Base-by-base conservation (phyloP, 2,888 invertebrate genomes). In the Ptilodon capucinus region DNA sequence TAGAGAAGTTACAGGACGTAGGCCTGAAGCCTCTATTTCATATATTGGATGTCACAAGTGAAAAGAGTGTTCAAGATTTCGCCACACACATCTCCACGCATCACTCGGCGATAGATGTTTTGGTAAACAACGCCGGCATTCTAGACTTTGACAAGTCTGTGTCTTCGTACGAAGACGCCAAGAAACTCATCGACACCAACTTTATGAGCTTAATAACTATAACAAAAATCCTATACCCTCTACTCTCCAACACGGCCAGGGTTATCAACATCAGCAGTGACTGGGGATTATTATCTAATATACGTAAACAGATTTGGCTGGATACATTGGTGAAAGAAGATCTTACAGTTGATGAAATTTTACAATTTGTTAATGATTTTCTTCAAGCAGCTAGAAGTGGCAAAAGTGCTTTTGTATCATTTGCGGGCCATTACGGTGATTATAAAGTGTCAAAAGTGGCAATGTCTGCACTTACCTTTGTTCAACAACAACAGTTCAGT, bases 81-180 rank as follows among this genome's bases (percentile, higher is more conserved):
- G 90, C 90, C 34, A 84, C 92, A 51, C 91, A 92, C 71, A 82
- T 96, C 50, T 82, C 92, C 62, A 81, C 86, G 48, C 92, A 92
- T 49, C 92, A 95, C 76, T 92, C 93, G 23, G 94, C 95, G 17
- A 86, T 96, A 48, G 95, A 96, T 81, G 83, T 96, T 54, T 87
- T 96, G 42, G 92, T 96, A 55, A 96, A 96, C 80, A 96, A 96
- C 85, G 96, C 96, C 64, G 95, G 93, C 19, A 93, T 95, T 63
- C 93, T 95, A 21, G 95, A 93, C 75, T 94, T 94, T 85, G 79
- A 78, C 61, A 88, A 88, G 49, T 92, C 93, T 2, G 94, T 93
- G 54, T 93, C 96, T 25, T 92, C 95, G 57, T 84, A 81, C 34
- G 84, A 91, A 64, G 96, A 96, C 84, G 95, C 96, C 4, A 93